These are phyloP conservation scores for Battus philenor DNA, from an alignment of 1,140 invertebrate genomes.

Conservation along the genomic window DNA sequence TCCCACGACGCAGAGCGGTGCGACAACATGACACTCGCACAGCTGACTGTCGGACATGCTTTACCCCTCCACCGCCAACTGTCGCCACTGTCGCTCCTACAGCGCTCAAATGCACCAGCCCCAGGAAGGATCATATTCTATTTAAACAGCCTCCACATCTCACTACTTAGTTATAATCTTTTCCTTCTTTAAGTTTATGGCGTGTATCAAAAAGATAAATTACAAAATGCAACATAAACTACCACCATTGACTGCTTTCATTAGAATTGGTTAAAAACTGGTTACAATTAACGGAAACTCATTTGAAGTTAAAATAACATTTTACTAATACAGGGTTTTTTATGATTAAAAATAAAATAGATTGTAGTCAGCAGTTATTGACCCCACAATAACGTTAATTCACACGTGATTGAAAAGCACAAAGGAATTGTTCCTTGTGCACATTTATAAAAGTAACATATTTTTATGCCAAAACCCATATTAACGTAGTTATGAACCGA, in stretches of 20 bases:
- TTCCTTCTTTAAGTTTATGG: background rate
- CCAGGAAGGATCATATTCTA: slow-evolving; percentile 5
- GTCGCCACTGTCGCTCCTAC: slow-evolving; percentile 35
- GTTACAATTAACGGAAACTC: slow-evolving; percentile 5
- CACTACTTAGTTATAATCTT: background rate
- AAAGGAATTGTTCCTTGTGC: slow-evolving; percentile 37
- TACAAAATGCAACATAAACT: too few relatives aligned
- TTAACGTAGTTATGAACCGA: too few relatives aligned
- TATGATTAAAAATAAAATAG: slow-evolving; percentile 43
- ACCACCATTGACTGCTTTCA: background rate
- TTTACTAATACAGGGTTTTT: too few relatives aligned
- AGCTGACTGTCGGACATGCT: slow-evolving; percentile 65
- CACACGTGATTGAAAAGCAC: slow-evolving; percentile 67
- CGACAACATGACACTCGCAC: slow-evolving; percentile 67
- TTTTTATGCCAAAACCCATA: too few relatives aligned
- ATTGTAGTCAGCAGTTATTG: slow-evolving; percentile 62
- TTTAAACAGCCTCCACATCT: slow-evolving; percentile 8
- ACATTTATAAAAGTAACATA: slow-evolving; percentile 8
- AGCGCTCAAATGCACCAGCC: slow-evolving; percentile 22
- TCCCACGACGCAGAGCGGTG: slow-evolving; percentile 54
- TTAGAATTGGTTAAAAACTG: background rate
- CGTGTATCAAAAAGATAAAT: too few relatives aligned
- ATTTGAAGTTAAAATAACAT: slow-evolving; percentile 14
- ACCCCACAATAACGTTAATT: slow-evolving; percentile 64
- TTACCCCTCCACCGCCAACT: slow-evolving; percentile 31